Percentiles rank a stretch among this genome's conserved stretches.
These are phyloP conservation scores for Pao palembangensis DNA, from an alignment of 2,113 vertebrate genomes.

Conservation along the genomic window DNA sequence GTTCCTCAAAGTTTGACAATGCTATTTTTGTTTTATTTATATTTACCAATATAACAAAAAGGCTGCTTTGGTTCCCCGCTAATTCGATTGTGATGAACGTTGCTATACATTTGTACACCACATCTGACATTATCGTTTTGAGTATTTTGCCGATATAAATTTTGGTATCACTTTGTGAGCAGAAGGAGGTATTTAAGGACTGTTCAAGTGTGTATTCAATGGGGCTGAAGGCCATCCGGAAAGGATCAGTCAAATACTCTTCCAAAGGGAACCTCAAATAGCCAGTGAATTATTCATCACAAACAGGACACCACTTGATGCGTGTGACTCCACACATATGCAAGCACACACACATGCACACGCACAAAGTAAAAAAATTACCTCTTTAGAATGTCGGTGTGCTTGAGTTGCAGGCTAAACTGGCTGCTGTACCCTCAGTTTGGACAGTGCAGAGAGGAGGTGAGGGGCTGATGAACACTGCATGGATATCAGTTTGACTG, in stretches of 20 bases:
- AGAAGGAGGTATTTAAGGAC: constrained; percentile 12
- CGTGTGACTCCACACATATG: background rate
- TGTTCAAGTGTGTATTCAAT: constrained; percentile 57
- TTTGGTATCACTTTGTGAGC: too few relatives aligned
- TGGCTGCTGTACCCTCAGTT: background rate
- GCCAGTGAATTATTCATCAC: constrained; percentile 75
- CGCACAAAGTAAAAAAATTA: constrained; percentile 10
- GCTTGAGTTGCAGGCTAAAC: constrained; percentile 58
- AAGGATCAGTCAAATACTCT: constrained; percentile 63
- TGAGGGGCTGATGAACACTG: too few relatives aligned
- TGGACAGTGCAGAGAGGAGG: too few relatives aligned
- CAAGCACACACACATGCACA: constrained; percentile 23
- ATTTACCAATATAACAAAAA: too few relatives aligned
- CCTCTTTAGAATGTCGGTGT: constrained; percentile 62
- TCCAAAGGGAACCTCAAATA: constrained; percentile 69
- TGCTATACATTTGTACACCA: too few relatives aligned
- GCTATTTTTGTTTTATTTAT: too few relatives aligned
- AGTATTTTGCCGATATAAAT: too few relatives aligned
- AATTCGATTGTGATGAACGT: too few relatives aligned
- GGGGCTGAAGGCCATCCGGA: constrained; percentile 52
- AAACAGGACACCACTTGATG: constrained; percentile 38
- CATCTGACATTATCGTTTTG: too few relatives aligned
- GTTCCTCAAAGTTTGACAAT: background rate
- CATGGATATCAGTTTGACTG: too few relatives aligned
- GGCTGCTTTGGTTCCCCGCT: too few relatives aligned